Evolutionary conservation across 2,113 vertebrate genomes (phyloP).

Genomic region (Grallaria varia): DNA sequence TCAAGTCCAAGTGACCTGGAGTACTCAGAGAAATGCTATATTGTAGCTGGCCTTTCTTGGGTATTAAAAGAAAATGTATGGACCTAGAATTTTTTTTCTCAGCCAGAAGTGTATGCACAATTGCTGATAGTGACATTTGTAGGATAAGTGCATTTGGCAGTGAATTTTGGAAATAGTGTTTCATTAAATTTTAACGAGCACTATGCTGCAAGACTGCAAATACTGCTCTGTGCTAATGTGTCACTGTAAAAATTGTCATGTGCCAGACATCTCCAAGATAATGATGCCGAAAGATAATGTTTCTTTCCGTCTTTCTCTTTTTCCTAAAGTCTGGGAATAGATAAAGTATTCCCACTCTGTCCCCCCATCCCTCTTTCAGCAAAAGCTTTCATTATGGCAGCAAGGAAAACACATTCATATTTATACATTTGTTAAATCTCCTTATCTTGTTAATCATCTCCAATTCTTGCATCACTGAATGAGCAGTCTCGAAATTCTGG

Average conservation of each 20-base stretch:
- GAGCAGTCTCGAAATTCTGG: not conserved
- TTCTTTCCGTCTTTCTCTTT: not conserved
- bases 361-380: not conserved
- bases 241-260: conserved; percentile 32
- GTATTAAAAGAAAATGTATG: not conserved
- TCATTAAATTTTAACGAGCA: conserved; percentile 59
- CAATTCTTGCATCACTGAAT: not conserved
- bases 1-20: not conserved
- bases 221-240: conserved; percentile 19
- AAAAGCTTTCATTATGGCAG: not conserved
- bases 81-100: not conserved
- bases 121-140: conserved; percentile 53
- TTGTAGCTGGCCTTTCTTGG: not conserved
- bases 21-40: not conserved
- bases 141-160: conserved; percentile 42
- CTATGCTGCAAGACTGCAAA: conserved; percentile 24
- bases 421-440: not conserved
- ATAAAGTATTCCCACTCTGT: not conserved
- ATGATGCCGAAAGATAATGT: not conserved
- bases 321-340: not conserved
- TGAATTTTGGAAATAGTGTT: conserved; percentile 43
- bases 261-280: conserved; percentile 35
- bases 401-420: not conserved
- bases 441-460: not conserved
- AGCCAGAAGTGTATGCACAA: not conserved